phyloP scores from a whole-genome alignment of 1,140 invertebrate species.

The Neodiprion pinetum region DNA sequence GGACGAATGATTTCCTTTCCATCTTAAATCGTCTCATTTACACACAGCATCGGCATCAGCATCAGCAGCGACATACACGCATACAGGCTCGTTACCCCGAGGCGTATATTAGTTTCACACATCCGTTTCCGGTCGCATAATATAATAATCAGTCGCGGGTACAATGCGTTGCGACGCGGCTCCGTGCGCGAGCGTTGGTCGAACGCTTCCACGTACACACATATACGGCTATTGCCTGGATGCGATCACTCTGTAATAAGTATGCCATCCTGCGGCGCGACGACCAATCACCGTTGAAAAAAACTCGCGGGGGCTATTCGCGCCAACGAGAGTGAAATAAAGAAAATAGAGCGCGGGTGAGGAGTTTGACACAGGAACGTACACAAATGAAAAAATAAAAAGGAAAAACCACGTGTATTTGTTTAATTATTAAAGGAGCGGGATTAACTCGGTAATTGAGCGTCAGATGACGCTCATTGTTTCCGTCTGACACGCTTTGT shows the following conservation, averaged over 20 bases:
- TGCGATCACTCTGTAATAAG: no score
- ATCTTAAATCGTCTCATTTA: slow-evolving; percentile 6
- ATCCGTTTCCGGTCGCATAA: slow-evolving; percentile 59
- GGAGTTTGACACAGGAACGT: slow-evolving; percentile 14
- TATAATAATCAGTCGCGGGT: slow-evolving; percentile 53
- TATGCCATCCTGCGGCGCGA: no score
- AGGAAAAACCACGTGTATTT: slow-evolving; percentile 43
- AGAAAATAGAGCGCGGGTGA: slow-evolving; percentile 12
- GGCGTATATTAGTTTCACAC: slow-evolving; percentile 54
- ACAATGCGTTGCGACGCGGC: slow-evolving; percentile 46
- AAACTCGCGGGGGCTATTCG: slow-evolving; percentile 10
- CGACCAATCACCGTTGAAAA: slow-evolving; percentile 9
- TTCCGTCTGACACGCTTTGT: slow-evolving; percentile 58
- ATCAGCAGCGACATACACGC: neutral
- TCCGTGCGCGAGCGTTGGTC: neutral
- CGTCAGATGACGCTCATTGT: slow-evolving; percentile 60
- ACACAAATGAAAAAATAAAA: slow-evolving; percentile 35
- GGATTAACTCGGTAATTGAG: slow-evolving; percentile 64
- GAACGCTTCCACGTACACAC: neutral
- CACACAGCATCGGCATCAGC: neutral
- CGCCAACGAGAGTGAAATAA: slow-evolving; percentile 21
- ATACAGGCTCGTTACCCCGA: slow-evolving; percentile 47
- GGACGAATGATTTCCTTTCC: slow-evolving; percentile 2
- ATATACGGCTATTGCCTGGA: no score
- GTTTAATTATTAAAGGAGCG: slow-evolving; percentile 61